Evolutionary conservation across 2,797 vertebrate genomes (phyloP).

Genomic region (Meriones psammophilus): DNA sequence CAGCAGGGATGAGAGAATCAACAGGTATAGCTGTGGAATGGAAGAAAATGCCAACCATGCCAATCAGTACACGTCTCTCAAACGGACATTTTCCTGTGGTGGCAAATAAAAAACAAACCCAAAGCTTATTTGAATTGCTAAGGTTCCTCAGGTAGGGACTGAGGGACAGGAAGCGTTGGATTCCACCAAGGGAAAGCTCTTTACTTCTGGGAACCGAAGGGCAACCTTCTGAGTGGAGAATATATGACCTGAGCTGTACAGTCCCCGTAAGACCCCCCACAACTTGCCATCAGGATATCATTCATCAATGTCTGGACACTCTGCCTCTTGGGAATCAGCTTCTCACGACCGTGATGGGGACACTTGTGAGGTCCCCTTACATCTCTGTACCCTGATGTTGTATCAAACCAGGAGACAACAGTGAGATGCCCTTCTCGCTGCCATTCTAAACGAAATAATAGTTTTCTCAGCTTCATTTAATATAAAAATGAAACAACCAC

Average conservation of each 20-base stretch:
- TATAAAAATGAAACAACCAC: neutral
- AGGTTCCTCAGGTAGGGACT: neutral
- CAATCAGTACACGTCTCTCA: neutral
- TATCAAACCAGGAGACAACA: neutral
- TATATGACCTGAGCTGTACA: neutral
- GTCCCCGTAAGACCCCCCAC: neutral
- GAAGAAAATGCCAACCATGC: constrained; percentile 13
- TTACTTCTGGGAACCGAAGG: neutral
- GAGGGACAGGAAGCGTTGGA: neutral
- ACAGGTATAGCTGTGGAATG: neutral
- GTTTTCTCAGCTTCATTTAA: neutral
- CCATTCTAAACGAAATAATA: neutral
- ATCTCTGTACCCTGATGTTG: neutral
- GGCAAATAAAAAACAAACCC: neutral
- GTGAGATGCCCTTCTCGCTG: neutral
- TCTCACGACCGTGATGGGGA: neutral
- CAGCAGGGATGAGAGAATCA: neutral
- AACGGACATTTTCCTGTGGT: neutral
- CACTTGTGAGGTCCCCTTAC: neutral
- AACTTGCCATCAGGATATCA: no score
- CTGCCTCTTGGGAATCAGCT: neutral
- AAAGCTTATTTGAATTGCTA: neutral
- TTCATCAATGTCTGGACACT: neutral
- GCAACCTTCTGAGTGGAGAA: neutral
- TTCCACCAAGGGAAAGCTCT: neutral